A percentile compares a stretch with the other conserved stretches of the same genome.
Conservation (phyloP, 2,113 vertebrate species). For the Illadopsis cleaveri region DNA sequence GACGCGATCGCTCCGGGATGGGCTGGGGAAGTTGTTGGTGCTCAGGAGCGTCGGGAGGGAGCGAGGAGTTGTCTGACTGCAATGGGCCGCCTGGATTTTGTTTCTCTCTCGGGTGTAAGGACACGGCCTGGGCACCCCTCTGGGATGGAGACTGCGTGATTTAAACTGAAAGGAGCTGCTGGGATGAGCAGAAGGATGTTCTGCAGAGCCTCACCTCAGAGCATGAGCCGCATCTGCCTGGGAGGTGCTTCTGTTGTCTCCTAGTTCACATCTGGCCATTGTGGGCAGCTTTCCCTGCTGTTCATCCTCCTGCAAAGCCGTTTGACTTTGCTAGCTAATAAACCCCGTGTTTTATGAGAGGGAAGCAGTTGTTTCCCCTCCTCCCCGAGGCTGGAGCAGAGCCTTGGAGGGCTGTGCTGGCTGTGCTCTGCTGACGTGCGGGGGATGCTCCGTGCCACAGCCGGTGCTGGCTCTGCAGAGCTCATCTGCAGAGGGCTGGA, state of each 20-base stretch:
- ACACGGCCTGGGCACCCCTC: background rate
- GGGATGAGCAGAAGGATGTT: background rate
- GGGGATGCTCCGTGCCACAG: background rate
- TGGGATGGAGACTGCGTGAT: background rate
- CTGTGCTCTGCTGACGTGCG: fast-evolving
- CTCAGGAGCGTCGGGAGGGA: background rate
- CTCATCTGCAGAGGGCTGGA: background rate
- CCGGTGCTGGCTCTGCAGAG: background rate
- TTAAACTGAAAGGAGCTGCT: background rate
- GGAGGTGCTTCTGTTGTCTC: background rate
- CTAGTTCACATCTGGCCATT: background rate
- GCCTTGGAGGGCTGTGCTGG: background rate
- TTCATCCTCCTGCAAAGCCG: background rate
- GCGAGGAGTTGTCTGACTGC: background rate
- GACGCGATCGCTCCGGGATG: background rate
- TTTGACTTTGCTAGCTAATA: background rate
- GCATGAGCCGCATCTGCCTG: background rate
- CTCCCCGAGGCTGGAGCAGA: background rate
- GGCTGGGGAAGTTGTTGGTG: background rate
- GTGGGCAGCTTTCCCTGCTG: background rate
- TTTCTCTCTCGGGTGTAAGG: background rate
- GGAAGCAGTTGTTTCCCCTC: background rate
- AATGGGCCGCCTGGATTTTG: background rate
- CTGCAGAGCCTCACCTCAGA: background rate
- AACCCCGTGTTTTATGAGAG: background rate